These are phyloP conservation scores for Casuarius casuarius DNA, from an alignment of 2,113 vertebrate genomes.

Conservation along the genomic window DNA sequence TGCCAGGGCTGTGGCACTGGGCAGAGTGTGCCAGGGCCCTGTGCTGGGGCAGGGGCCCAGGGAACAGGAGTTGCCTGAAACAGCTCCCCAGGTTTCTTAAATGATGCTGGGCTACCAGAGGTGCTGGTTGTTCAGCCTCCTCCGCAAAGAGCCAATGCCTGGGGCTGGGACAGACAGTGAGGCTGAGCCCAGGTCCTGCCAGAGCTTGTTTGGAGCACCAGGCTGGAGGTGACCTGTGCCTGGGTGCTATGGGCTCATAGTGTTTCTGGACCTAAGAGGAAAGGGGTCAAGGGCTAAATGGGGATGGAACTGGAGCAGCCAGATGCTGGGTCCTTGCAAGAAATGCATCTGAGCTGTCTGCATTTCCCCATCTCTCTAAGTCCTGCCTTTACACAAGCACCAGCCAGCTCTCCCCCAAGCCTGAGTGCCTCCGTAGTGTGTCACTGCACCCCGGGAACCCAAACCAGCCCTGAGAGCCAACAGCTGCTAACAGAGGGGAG, in stretches of 20 bases:
- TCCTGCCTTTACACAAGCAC: background rate
- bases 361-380: background rate
- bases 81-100: background rate
- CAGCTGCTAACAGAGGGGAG: background rate
- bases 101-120: background rate
- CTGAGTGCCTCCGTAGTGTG: background rate
- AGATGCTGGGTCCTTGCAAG: background rate
- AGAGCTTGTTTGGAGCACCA: background rate
- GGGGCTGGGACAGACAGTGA: background rate
- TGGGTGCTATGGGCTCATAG: background rate
- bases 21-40: too few species aligned
- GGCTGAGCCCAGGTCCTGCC: background rate
- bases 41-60: rapidly evolving
- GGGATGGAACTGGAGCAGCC: background rate
- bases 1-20: background rate
- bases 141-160: background rate
- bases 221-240: background rate
- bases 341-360: background rate
- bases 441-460: rapidly evolving
- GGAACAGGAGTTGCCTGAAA: rapidly evolving
- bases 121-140: background rate
- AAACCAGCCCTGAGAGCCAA: background rate
- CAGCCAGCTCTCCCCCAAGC: background rate
- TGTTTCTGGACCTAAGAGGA: background rate
- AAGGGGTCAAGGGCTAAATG: background rate